Conservation (phyloP, 2,888 invertebrate species). For the Apamea monoglypha region DNA sequence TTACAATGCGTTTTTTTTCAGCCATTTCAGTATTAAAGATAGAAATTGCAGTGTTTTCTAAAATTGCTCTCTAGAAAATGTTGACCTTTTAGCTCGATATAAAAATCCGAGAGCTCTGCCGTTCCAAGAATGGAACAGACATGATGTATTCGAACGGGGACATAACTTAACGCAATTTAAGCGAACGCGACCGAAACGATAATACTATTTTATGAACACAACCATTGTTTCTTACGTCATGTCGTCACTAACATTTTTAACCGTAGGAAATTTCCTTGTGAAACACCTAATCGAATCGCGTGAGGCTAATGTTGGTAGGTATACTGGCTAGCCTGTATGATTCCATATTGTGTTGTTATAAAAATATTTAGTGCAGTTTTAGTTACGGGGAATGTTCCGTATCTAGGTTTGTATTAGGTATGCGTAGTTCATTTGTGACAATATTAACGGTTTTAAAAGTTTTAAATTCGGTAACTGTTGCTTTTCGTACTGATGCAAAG, state of each 20-base stretch:
- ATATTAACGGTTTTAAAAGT: neutral
- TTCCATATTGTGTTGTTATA: constrained; percentile 27
- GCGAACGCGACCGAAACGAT: constrained; percentile 48
- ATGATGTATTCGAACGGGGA: constrained; percentile 10
- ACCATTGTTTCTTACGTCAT: constrained; percentile 62
- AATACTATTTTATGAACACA: constrained; percentile 56
- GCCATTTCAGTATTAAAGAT: too few species aligned
- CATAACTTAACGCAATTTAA: constrained; percentile 48
- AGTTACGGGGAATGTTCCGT: constrained; percentile 29
- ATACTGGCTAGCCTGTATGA: constrained; percentile 19
- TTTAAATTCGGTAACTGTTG: neutral
- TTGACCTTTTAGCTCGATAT: neutral
- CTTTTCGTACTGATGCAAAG: neutral
- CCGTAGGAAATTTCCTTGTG: constrained; percentile 65
- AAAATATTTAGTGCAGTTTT: constrained; percentile 33
- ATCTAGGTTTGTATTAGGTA: constrained; percentile 3
- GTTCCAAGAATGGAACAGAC: constrained; percentile 9
- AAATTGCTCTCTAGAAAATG: neutral
- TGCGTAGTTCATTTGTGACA: constrained; percentile 1
- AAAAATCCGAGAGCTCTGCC: neutral
- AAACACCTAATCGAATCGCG: constrained; percentile 47
- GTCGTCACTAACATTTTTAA: constrained; percentile 53
- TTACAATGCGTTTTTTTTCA: too few species aligned
- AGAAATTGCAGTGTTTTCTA: neutral
- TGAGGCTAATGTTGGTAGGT: constrained; percentile 34